These are phyloP conservation scores for Ataeniobius toweri DNA, from an alignment of 2,797 vertebrate species.

Conservation along the genomic window DNA sequence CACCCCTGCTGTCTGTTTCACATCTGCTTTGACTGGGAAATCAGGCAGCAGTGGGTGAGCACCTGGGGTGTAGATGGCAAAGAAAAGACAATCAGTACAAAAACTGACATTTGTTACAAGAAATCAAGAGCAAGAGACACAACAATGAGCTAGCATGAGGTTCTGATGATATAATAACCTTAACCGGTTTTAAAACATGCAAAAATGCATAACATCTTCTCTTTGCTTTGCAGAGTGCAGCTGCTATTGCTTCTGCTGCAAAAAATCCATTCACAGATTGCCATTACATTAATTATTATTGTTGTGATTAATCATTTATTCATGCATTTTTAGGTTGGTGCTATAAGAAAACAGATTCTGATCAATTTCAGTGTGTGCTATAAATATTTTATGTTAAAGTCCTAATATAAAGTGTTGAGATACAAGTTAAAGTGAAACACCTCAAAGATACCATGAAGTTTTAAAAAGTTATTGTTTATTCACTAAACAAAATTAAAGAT, in stretches of 20 bases:
- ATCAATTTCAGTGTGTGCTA: not conserved
- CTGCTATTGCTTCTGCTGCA: not conserved
- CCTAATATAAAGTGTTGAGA: too few species aligned
- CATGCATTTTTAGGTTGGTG: not conserved
- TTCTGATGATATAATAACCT: not conserved
- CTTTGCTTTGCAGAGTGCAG: not conserved
- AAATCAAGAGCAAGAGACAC: not conserved
- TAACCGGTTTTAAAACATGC: too few species aligned
- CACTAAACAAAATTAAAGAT: not conserved
- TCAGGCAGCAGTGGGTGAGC: constrained; percentile 30
- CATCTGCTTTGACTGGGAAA: constrained; percentile 35
- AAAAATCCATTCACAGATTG: not conserved
- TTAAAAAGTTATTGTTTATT: not conserved
- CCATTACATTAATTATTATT: not conserved
- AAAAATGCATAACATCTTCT: not conserved
- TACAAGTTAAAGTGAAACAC: too few species aligned
- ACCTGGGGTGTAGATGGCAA: constrained; percentile 27
- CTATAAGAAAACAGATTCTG: not conserved
- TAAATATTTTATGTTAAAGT: not conserved
- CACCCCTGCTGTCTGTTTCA: constrained; percentile 4
- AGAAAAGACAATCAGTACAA: constrained; percentile 3
- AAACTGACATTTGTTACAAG: not conserved
- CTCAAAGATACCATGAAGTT: not conserved
- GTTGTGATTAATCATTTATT: not conserved
- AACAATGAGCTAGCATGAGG: not conserved